Conservation (phyloP, 2,113 vertebrate species). For the Ivindomyrus marchei region DNA sequence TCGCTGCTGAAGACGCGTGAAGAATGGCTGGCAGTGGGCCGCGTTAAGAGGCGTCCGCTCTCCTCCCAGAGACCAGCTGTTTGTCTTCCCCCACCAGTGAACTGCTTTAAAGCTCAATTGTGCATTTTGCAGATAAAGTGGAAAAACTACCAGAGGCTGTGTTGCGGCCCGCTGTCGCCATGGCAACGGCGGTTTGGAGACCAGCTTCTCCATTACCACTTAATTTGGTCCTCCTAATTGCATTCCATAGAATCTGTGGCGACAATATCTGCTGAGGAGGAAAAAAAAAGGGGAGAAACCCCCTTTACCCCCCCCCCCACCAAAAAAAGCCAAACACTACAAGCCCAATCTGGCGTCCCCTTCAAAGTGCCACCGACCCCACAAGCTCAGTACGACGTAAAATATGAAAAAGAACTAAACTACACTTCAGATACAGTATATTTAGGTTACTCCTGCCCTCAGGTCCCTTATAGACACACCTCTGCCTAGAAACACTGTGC, state of each 20-base stretch:
- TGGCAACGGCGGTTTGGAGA: conserved; percentile 93
- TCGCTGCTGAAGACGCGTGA: conserved; percentile 60
- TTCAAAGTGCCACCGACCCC: conserved; percentile 70
- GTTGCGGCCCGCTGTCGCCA: conserved; percentile 81
- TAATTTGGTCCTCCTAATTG: conserved; percentile 99
- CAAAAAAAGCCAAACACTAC: conserved; percentile 20
- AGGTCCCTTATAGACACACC: conserved; percentile 51
- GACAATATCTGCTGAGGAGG: conserved; percentile 80
- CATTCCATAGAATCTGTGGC: conserved; percentile 97
- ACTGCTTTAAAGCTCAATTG: conserved; percentile 99
- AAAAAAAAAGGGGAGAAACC: conserved; percentile 20
- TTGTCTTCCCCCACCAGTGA: conserved; percentile 80
- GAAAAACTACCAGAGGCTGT: conserved; percentile 98
- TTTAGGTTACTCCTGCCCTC: conserved; percentile 61
- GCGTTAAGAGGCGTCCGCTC: conserved; percentile 76
- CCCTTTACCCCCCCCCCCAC: conserved; percentile 30
- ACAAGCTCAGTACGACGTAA: conserved; percentile 83
- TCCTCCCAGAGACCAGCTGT: conserved; percentile 80
- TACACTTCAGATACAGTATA: conserved; percentile 78
- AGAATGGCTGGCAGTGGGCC: conserved; percentile 84
- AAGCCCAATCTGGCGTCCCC: conserved; percentile 19
- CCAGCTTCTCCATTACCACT: conserved; percentile 99
- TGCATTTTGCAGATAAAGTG: conserved; percentile 99
- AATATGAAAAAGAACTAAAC: conserved; percentile 67
- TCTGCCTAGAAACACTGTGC: neutral